Base-by-base conservation (phyloP, 92 coral and sea anemone genomes). In the Scolanthus callimorphus region DNA sequence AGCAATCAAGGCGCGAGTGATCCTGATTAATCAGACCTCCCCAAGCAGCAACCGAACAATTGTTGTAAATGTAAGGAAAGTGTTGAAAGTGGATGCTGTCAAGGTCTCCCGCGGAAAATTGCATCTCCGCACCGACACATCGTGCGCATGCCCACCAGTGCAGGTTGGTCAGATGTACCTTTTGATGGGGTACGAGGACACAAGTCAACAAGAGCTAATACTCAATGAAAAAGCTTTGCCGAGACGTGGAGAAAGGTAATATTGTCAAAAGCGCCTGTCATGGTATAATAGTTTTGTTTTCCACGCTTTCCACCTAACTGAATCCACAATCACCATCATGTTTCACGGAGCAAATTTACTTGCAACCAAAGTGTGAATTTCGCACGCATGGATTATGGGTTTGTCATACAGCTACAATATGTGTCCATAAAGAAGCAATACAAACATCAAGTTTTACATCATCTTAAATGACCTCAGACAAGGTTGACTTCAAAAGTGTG, bases 131-230 rank as follows among this genome's bases (percentile, higher is more conserved):
- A 29, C 51, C 26, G 26, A 56, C 31, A 24, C 27, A 23, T 56
- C 75, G 31, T 68, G 75, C 30, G 47, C 63, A 44, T 68, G 75
- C 65, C 75, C 75, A 8, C 31, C 13, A 11, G n/a, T 68, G 39
- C 34, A 68, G 26, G 46, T 24, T 22, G 58, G 58, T 20, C 55
- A 57, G 46, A 41, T 41, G 29, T 68, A 55, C 31, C 54, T 68
- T 0, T 27, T 68, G 3, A 57, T 57, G 56, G 75, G 75, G 25
- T 25, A 25, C 13, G 64, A 68, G 19, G 65, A 68, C 25, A 17
- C 15, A 48, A 23, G 23, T 20, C 15, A 12, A 0, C 49, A 25
- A 20, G 51, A 8, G 20, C 62, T 44, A 24, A 24, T 43, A 25
- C 47, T 68, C 19, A 41, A 22, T 3, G 41, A 43, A 11, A 20